Percentiles rank a stretch among this genome's conserved stretches.
Conservation (phyloP, 2,888 invertebrate species). For the Erebia palarica region DNA sequence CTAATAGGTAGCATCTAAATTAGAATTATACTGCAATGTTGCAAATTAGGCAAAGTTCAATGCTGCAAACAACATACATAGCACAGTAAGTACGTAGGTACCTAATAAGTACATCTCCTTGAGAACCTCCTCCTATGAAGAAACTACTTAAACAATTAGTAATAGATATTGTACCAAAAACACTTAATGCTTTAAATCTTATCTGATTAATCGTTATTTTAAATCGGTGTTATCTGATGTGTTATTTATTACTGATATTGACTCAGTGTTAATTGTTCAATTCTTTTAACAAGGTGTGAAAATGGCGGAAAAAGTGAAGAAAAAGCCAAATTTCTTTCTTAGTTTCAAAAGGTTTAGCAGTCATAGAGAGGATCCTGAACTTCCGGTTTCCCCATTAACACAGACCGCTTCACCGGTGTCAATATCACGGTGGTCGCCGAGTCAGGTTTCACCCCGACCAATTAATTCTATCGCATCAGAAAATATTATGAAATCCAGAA, state of each 20-base stretch:
- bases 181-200: slow-evolving; percentile 35
- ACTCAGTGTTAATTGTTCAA: slow-evolving; percentile 33
- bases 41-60: background rate
- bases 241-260: slow-evolving; percentile 27
- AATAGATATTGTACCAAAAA: background rate
- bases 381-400: slow-evolving; percentile 38
- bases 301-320: slow-evolving; percentile 71
- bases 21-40: too few species aligned
- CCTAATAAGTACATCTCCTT: background rate
- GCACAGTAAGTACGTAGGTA: too few species aligned
- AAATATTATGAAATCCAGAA: too few species aligned
- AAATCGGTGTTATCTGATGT: slow-evolving; percentile 40
- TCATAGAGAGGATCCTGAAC: slow-evolving; percentile 49
- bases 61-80: background rate
- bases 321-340: slow-evolving; percentile 60
- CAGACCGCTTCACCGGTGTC: slow-evolving; percentile 38
- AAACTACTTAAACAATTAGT: background rate
- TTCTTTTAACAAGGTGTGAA: slow-evolving; percentile 21
- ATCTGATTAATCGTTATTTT: slow-evolving; percentile 40
- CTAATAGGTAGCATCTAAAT: too few species aligned
- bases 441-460: slow-evolving; percentile 30
- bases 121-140: too few species aligned
- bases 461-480: slow-evolving; percentile 40
- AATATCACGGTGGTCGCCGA: slow-evolving; percentile 21
- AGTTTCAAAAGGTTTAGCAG: slow-evolving; percentile 65